phyloP scores from a whole-genome alignment of 2,888 invertebrate species.

The Drosophila cognata region DNA sequence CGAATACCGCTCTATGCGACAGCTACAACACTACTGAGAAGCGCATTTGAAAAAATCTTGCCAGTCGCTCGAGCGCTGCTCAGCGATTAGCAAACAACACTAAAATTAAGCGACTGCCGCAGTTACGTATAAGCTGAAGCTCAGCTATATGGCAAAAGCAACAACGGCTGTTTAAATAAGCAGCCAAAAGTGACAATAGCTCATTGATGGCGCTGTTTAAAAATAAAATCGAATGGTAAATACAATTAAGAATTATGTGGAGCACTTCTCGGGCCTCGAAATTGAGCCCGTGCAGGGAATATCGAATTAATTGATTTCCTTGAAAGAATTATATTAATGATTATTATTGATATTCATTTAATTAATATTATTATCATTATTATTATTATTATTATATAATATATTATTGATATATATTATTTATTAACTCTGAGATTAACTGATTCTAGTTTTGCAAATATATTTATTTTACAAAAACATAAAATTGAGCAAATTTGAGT shows the following conservation, averaged over 20 bases:
- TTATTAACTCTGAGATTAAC: background rate
- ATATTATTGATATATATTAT: background rate
- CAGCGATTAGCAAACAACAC: conserved; percentile 28
- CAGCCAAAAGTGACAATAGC: conserved; percentile 70
- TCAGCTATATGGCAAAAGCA: conserved; percentile 14
- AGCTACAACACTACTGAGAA: conserved; percentile 50
- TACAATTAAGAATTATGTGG: conserved; percentile 6
- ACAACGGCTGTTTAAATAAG: conserved; percentile 17
- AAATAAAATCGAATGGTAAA: conserved; percentile 16
- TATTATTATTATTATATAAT: background rate
- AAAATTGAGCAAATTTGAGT: background rate
- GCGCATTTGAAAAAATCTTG: conserved; percentile 12
- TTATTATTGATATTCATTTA: background rate
- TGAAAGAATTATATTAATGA: background rate
- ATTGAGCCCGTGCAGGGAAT: background rate
- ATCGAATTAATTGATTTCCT: background rate
- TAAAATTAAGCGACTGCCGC: conserved; percentile 1
- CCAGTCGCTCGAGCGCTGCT: conserved; percentile 13
- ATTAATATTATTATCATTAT: background rate
- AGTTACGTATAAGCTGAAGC: conserved; percentile 15
- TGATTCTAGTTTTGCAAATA: background rate
- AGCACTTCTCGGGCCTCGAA: conserved; percentile 18
- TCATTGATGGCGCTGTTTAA: conserved; percentile 12
- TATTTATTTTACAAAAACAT: background rate
- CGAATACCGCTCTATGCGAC: conserved; percentile 39